These are phyloP conservation scores for Saguinus midas DNA, from an alignment of 2,113 vertebrate genomes.

Conservation along the genomic window DNA sequence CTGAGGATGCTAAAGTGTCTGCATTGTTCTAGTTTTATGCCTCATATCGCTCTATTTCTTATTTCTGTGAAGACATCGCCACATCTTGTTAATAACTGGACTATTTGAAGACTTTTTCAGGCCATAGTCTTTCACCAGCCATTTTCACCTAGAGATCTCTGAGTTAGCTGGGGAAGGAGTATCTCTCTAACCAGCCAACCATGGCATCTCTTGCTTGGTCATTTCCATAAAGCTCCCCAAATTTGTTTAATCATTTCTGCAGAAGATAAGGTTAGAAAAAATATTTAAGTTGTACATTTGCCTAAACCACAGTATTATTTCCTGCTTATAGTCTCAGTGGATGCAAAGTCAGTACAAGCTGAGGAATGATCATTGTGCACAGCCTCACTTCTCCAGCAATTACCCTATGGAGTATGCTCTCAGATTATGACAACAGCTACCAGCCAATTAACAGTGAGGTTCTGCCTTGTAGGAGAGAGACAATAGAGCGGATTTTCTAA, in stretches of 20 bases:
- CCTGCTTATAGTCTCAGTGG: not conserved
- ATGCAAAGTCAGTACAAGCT: not conserved
- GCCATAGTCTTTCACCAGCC: not conserved
- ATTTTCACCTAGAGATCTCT: not conserved
- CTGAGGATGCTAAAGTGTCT: rapidly evolving
- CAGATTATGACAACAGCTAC: not conserved
- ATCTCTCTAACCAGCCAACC: not conserved
- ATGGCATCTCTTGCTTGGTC: not conserved
- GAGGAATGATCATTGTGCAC: too few relatives aligned
- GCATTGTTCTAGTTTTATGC: not conserved
- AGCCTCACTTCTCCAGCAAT: not conserved
- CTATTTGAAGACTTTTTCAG: not conserved
- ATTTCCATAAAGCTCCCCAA: not conserved
- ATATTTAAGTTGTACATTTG: not conserved
- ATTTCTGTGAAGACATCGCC: not conserved
- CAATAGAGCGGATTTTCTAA: not conserved
- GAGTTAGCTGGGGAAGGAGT: not conserved
- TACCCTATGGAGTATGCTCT: rapidly evolving
- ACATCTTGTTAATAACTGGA: not conserved
- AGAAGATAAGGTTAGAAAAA: not conserved
- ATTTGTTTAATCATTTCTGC: not conserved
- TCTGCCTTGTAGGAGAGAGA: not conserved
- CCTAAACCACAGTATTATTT: not conserved
- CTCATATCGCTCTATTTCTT: not conserved
- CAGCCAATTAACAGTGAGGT: not conserved